Conservation (phyloP, 2,113 vertebrate species). For the Stegostoma tigrinum region DNA sequence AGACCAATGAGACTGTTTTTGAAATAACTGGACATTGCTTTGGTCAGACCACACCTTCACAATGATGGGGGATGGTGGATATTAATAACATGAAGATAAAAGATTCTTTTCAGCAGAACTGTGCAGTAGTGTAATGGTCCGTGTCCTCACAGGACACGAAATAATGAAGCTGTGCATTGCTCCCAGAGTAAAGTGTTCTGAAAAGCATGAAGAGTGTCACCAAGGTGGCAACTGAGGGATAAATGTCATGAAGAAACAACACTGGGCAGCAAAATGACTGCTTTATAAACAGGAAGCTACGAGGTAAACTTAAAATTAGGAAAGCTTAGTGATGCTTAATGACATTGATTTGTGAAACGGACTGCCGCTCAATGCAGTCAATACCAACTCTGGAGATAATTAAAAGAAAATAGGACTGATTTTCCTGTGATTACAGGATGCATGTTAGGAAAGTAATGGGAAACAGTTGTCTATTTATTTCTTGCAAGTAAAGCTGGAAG, state of each 20-base stretch:
- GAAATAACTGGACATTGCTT: no score
- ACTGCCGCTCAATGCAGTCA: not conserved
- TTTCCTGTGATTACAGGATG: not conserved
- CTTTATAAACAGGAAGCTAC: not conserved
- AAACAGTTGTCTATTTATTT: not conserved
- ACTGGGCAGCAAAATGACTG: not conserved
- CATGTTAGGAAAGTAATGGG: not conserved
- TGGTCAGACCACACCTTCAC: no score
- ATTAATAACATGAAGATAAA: no score
- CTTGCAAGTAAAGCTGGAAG: not conserved
- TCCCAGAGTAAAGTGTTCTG: not conserved
- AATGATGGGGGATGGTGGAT: no score
- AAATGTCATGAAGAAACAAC: not conserved
- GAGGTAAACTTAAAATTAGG: not conserved
- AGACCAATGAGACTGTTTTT: no score
- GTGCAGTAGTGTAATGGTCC: not conserved
- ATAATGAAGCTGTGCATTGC: not conserved
- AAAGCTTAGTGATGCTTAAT: not conserved
- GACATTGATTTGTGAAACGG: not conserved
- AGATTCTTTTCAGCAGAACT: not conserved
- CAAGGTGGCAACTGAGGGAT: not conserved
- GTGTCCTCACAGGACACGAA: not conserved
- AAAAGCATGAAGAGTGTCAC: not conserved
- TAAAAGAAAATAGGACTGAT: not conserved
- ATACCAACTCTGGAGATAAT: not conserved